A percentile compares a stretch with the other conserved stretches of the same genome.
phyloP scores from a whole-genome alignment of 2,797 vertebrate species.

The Malurus leucopterus region DNA sequence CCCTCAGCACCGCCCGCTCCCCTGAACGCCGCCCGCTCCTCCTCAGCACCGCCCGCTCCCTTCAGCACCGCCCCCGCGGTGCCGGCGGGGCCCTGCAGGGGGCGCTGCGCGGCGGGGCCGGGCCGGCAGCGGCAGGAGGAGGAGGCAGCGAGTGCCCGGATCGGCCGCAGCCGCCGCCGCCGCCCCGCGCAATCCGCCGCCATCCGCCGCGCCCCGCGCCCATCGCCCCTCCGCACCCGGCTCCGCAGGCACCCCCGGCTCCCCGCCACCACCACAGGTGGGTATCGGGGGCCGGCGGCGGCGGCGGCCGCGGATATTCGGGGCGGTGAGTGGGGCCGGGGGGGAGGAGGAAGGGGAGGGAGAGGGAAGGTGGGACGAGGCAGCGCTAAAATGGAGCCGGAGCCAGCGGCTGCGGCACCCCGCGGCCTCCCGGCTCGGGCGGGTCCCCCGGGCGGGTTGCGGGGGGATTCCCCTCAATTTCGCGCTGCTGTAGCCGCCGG shows the following conservation, averaged over 20 bases:
- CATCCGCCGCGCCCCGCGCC: slow-evolving; percentile 66
- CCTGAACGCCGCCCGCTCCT: too few species aligned
- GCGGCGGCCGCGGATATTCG: not conserved
- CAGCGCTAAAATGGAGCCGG: slow-evolving; percentile 63
- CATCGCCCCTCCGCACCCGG: slow-evolving; percentile 32
- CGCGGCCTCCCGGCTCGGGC: not conserved
- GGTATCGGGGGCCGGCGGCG: slow-evolving; percentile 38
- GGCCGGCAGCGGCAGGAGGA: not conserved
- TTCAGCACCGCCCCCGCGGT: not conserved
- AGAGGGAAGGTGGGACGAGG: slow-evolving; percentile 24
- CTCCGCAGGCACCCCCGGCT: slow-evolving; percentile 48
- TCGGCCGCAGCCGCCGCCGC: slow-evolving; percentile 49
- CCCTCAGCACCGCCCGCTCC: too few species aligned
- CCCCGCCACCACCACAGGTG: slow-evolving; percentile 69
- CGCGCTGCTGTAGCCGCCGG: not conserved
- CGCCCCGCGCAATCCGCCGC: slow-evolving; percentile 67
- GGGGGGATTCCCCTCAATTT: fast-evolving
- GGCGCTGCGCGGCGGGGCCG: slow-evolving; percentile 61
- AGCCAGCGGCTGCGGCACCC: not conserved
- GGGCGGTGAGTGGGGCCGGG: not conserved
- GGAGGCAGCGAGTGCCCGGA: slow-evolving; percentile 32
- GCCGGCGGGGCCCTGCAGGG: slow-evolving; percentile 55
- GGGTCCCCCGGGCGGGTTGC: too few species aligned
- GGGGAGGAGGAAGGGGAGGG: not conserved
- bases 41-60: too few species aligned